Conservation (phyloP, 2,888 invertebrate genomes). For the Branchellion lobata region DNA sequence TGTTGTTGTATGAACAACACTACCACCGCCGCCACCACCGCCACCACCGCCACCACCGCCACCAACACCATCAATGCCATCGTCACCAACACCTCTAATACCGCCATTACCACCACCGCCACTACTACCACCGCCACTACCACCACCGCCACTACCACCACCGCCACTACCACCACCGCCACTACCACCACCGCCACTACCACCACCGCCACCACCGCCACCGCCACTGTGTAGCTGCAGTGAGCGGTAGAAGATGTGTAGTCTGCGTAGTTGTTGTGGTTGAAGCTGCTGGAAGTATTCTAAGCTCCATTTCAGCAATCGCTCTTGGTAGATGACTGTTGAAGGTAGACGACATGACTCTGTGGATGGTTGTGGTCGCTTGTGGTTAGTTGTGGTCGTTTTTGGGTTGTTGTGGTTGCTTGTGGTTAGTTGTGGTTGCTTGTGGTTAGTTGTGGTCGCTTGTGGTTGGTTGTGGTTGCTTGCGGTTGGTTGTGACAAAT, state of each 20-base stretch:
- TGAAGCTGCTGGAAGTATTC: not conserved
- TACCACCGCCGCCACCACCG: slow-evolving; percentile 4
- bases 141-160: slow-evolving; percentile 27
- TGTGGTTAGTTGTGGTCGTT: no score
- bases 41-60: not conserved
- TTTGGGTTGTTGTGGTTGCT: no score
- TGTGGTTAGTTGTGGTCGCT: no score
- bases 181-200: slow-evolving; percentile 8
- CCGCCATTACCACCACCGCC: slow-evolving; percentile 4
- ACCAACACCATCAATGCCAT: not conserved
- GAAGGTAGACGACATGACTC: not conserved
- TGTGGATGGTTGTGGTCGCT: not conserved
- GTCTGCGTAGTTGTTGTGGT: not conserved
- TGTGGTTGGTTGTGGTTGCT: no score
- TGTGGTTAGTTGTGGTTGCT: no score
- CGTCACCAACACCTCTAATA: not conserved
- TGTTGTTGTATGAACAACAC: not conserved
- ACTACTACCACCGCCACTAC: slow-evolving; percentile 33
- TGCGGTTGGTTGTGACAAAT: no score
- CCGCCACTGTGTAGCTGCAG: not conserved
- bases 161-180: slow-evolving; percentile 24
- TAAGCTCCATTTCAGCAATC: slow-evolving; percentile 7
- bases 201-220: not conserved
- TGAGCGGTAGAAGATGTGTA: not conserved
- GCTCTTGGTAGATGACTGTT: slow-evolving; percentile 1